A percentile compares a stretch with the other conserved stretches of the same genome.
phyloP scores from a whole-genome alignment of 2,888 invertebrate species.

The Drosophila bunnanda region DNA sequence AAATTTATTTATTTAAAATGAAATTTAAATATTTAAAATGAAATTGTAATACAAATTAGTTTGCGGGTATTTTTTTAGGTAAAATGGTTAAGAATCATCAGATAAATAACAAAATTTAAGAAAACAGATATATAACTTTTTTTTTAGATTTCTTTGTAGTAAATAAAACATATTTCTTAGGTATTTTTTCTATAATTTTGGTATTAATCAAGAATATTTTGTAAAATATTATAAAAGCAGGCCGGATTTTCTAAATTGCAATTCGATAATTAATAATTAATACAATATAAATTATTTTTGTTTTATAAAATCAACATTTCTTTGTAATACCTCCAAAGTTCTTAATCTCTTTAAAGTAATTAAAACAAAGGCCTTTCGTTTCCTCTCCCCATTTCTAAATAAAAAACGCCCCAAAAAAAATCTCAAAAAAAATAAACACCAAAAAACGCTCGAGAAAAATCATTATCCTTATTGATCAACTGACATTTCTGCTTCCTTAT shows the following conservation, averaged over 20 bases:
- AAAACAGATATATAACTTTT: too few species aligned
- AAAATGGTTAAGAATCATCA: neutral
- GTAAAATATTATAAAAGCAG: too few species aligned
- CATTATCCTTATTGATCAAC: constrained; percentile 43
- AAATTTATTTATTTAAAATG: neutral
- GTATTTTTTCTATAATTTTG: too few species aligned
- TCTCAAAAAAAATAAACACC: neutral
- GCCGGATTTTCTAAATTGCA: too few species aligned
- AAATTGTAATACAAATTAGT: neutral
- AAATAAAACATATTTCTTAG: too few species aligned
- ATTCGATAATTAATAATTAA: too few species aligned
- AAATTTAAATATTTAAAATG: neutral
- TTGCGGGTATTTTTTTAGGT: neutral
- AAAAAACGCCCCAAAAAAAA: neutral
- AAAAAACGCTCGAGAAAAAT: constrained; percentile 24
- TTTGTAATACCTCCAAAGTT: too few species aligned
- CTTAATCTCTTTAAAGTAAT: constrained; percentile 7
- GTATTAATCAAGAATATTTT: too few species aligned
- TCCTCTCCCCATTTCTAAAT: too few species aligned
- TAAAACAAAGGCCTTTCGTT: neutral
- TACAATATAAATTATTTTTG: too few species aligned
- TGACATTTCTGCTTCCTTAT: constrained; percentile 14
- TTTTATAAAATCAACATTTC: neutral
- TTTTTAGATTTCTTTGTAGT: too few species aligned
- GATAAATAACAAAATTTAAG: too few species aligned